A percentile compares a stretch with the other conserved stretches of the same genome.
Evolutionary conservation across 2,797 vertebrate genomes (phyloP).

Genomic region (Cichlasoma orientale): DNA sequence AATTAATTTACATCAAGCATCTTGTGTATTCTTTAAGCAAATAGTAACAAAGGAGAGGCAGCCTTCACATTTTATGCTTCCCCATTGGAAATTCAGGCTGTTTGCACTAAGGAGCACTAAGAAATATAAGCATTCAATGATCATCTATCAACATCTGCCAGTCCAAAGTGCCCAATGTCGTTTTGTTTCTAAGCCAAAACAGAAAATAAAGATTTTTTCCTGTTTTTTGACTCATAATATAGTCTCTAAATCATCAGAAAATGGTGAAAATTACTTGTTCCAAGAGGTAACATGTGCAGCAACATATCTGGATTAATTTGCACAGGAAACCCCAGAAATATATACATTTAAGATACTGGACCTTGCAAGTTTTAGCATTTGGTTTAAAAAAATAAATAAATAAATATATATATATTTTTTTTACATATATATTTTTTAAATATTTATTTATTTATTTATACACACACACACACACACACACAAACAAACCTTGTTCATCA

Average conservation of each 20-base stretch:
- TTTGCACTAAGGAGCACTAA: neutral
- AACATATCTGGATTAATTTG: neutral
- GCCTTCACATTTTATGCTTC: neutral
- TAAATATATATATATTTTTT: no score
- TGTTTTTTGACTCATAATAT: neutral
- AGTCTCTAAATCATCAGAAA: neutral
- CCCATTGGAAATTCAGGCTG: neutral
- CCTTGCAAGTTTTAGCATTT: neutral
- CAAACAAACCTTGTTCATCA: no score
- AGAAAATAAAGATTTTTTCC: neutral
- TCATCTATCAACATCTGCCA: neutral
- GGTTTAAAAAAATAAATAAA: no score
- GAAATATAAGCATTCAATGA: neutral
- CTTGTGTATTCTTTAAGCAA: conserved; percentile 1
- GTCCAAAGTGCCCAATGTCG: neutral
- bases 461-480: no score
- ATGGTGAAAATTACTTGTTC: neutral
- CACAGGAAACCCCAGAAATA: neutral
- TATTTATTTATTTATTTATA: no score
- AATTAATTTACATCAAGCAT: conserved; percentile 1
- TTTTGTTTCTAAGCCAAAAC: neutral
- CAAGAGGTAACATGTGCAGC: neutral
- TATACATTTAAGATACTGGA: neutral
- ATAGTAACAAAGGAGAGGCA: neutral
- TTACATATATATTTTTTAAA: no score